Conservation (phyloP, 2,888 invertebrate genomes). For the Pristionchus fissidentatus region DNA sequence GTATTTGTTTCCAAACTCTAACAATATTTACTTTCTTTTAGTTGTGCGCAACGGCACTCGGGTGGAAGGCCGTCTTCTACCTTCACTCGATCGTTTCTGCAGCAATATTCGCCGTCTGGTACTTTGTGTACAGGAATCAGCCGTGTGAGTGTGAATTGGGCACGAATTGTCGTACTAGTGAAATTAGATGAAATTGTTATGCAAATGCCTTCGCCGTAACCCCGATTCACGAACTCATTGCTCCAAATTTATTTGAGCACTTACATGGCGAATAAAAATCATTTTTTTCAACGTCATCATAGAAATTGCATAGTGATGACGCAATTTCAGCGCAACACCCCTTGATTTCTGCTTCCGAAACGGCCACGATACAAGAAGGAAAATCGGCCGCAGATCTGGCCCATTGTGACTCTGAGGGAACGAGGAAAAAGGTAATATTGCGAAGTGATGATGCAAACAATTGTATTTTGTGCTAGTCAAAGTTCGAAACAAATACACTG, state of each 20-base stretch:
- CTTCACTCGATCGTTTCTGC: slow-evolving; percentile 67
- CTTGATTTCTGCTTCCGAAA: not conserved
- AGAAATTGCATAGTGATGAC: not conserved
- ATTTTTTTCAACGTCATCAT: no score
- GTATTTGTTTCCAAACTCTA: no score
- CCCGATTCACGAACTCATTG: no score
- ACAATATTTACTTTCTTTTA: not conserved
- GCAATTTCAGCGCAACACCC: slow-evolving; percentile 31
- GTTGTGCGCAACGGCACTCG: slow-evolving; percentile 66
- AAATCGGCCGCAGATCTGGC: slow-evolving; percentile 49
- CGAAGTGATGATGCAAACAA: not conserved
- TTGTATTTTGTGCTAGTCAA: no score
- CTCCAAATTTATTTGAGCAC: no score
- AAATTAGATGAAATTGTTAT: no score
- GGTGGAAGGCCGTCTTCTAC: slow-evolving; percentile 73
- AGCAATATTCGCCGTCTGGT: slow-evolving; percentile 63
- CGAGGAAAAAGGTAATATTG: not conserved
- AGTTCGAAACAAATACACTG: no score
- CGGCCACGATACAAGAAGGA: slow-evolving; percentile 55
- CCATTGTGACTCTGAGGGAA: slow-evolving; percentile 1
- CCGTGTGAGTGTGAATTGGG: slow-evolving; percentile 53
- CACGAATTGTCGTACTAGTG: no score
- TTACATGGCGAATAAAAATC: no score
- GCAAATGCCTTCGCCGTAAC: no score
- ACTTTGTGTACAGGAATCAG: slow-evolving; percentile 56